Percentiles rank a stretch among this genome's conserved stretches.
Conservation (phyloP, 2,113 vertebrate species). For the Melanotaenia duboulayi region DNA sequence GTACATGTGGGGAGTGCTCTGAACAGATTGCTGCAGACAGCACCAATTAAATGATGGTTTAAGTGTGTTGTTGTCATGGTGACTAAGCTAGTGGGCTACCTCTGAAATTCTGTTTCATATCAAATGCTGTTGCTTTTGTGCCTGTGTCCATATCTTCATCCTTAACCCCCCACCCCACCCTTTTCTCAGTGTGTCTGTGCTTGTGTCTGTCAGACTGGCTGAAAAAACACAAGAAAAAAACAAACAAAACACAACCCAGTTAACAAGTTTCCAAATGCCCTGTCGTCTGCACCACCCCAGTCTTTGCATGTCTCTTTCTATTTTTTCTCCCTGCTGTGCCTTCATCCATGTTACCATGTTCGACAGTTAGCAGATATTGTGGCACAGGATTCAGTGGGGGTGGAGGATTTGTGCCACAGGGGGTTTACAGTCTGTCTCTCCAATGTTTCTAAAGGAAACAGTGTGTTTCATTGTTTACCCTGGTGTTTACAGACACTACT, state of each 20-base stretch:
- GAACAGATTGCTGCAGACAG: constrained; percentile 73
- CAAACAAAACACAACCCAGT: constrained; percentile 13
- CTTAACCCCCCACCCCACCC: constrained; percentile 39
- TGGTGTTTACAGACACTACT: constrained; percentile 40
- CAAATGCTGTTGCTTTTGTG: constrained; percentile 68
- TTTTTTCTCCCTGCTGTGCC: constrained; percentile 68
- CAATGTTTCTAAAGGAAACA: constrained; percentile 49
- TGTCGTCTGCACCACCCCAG: constrained; percentile 22
- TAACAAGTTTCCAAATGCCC: constrained; percentile 35
- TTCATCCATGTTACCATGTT: constrained; percentile 62
- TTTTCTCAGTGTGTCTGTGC: neutral
- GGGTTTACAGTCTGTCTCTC: constrained; percentile 53
- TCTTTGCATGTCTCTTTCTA: constrained; percentile 41
- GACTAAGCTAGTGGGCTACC: constrained; percentile 71
- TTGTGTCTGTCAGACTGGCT: constrained; percentile 9
- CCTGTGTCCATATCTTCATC: constrained; percentile 46
- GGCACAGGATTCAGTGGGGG: constrained; percentile 57
- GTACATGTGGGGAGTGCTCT: constrained; percentile 57
- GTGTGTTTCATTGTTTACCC: constrained; percentile 49
- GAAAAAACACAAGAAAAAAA: constrained; percentile 23
- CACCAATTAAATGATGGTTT: constrained; percentile 78
- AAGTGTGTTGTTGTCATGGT: constrained; percentile 81
- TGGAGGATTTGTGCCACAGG: constrained; percentile 57
- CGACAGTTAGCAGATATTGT: constrained; percentile 64
- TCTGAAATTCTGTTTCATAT: constrained; percentile 76